These are phyloP conservation scores for Yponomeuta plumbellus DNA, from an alignment of 2,888 invertebrate species.

Conservation along the genomic window DNA sequence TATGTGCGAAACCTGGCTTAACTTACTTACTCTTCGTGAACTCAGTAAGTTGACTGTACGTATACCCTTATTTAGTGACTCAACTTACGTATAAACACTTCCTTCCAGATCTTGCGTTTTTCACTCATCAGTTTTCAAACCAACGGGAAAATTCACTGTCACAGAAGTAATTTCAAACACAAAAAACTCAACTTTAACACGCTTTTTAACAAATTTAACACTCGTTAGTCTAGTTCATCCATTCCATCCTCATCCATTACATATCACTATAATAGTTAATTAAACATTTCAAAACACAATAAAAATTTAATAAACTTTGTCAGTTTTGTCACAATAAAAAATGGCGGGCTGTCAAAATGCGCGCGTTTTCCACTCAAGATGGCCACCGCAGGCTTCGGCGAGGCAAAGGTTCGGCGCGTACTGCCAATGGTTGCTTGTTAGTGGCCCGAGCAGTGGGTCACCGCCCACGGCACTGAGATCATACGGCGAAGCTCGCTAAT, in stretches of 20 bases:
- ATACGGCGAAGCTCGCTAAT: slow-evolving; percentile 60
- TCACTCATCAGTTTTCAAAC: slow-evolving; percentile 38
- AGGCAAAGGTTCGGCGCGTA: slow-evolving; percentile 45
- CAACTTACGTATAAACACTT: slow-evolving; percentile 24
- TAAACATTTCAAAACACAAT: neutral
- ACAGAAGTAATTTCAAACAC: neutral
- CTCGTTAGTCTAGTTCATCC: neutral
- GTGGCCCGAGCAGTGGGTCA: slow-evolving; percentile 46
- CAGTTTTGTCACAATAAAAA: slow-evolving; percentile 16
- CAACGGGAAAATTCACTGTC: neutral
- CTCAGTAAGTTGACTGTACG: too few species aligned
- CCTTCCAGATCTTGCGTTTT: slow-evolving; percentile 29
- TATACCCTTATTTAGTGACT: too few species aligned
- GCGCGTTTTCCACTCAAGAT: slow-evolving; percentile 32
- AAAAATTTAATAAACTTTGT: slow-evolving; percentile 4
- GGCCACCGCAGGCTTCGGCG: slow-evolving; percentile 27
- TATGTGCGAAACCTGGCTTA: too few species aligned
- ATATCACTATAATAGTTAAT: too few species aligned
- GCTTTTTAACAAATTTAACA: neutral
- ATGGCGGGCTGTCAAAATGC: slow-evolving; percentile 23
- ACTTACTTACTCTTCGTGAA: too few species aligned
- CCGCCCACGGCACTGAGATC: slow-evolving; percentile 66
- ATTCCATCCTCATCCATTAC: too few species aligned
- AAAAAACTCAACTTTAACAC: neutral
- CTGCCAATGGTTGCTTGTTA: slow-evolving; percentile 33